phyloP scores from a whole-genome alignment of 37 sponge, comb jelly and placozoan species.

The Beroe forskalii region DNA sequence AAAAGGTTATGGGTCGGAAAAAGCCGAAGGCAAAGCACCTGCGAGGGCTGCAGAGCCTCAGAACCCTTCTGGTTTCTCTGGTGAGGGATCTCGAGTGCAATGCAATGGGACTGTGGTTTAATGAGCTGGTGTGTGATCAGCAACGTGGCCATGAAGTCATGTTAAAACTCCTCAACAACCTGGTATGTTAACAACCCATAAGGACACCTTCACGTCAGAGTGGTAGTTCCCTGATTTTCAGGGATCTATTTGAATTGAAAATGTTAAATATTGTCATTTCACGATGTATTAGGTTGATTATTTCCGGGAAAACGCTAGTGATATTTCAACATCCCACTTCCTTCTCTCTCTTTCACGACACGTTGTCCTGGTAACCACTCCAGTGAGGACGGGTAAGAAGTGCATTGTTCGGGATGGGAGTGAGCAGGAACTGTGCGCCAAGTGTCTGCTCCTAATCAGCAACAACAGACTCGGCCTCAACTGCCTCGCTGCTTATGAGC shows the following conservation, averaged over 20 bases:
- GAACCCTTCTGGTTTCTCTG: neutral
- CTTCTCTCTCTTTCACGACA: too few relatives aligned
- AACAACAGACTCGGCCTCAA: slow-evolving; percentile 45
- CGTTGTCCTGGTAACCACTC: slow-evolving; percentile 3
- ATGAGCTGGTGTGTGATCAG: slow-evolving; percentile 60
- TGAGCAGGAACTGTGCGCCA: slow-evolving; percentile 58
- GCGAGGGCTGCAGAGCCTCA: slow-evolving; percentile 11
- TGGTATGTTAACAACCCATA: too few relatives aligned
- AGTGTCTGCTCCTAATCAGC: slow-evolving; percentile 47
- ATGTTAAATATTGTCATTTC: too few relatives aligned
- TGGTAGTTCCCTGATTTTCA: too few relatives aligned
- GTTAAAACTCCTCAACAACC: slow-evolving; percentile 24
- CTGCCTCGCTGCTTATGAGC: slow-evolving; percentile 38
- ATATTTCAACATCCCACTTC: too few relatives aligned
- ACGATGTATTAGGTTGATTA: too few relatives aligned
- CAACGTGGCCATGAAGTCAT: slow-evolving; percentile 53
- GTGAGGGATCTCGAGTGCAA: slow-evolving; percentile 52
- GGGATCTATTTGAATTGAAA: too few relatives aligned
- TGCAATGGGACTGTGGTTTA: slow-evolving; percentile 58
- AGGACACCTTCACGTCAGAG: too few relatives aligned
- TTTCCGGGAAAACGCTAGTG: too few relatives aligned
- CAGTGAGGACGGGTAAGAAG: slow-evolving; percentile 30
- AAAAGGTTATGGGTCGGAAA: neutral
- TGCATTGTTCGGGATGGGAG: neutral
- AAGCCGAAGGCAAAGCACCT: slow-evolving; percentile 40